Base-by-base conservation (phyloP, 2,797 vertebrate genomes). In the Bovichtus variegatus region DNA sequence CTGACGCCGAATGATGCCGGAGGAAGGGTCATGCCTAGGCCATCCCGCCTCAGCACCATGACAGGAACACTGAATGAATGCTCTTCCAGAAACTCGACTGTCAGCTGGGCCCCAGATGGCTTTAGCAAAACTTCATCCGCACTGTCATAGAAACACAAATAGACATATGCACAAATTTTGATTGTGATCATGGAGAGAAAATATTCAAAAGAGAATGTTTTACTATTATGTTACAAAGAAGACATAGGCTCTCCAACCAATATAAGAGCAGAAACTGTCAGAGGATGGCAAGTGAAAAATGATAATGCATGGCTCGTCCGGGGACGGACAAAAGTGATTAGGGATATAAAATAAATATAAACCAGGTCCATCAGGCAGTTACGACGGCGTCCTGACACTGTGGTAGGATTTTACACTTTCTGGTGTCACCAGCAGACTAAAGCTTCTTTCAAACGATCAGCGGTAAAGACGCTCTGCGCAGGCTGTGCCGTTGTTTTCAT, bases 51-150 rank as follows among this genome's bases (percentile, higher is more conserved):
- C 76, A 97, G 88, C 27, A 99, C 97, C 89, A 98, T 90, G 71
- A 99, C 97, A 36, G 97, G 97, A 58, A 97, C 97, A 54, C 97
- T 98, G 91, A 99, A 99, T 15, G 96, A 98, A 87, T 97, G 97
- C 89, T 99, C 97, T 88, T 98, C 97, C 64, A 99, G 93, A 86
- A 97, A 99, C 83, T 99, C 97, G 49, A 98, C 97, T 0, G 97
- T 98, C 75, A 99, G 92, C 90, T 98, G 97, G 62, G 95, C 93
- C 23, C 97, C 97, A 1, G 96, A 96, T 0, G 97, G 97, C 84
- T 97, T 96, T 67, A 98, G 86, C 72, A 98, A 92, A 73, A 99
- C 96, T 88, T 98, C 97, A 67, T 98, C 97, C 54, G 97, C 97
- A 84, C 97, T 98, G 89, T 81, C 68, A 86, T 1, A 54, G 40